These are phyloP conservation scores for Catharus ustulatus DNA, from an alignment of 2,797 vertebrate genomes.

Conservation along the genomic window DNA sequence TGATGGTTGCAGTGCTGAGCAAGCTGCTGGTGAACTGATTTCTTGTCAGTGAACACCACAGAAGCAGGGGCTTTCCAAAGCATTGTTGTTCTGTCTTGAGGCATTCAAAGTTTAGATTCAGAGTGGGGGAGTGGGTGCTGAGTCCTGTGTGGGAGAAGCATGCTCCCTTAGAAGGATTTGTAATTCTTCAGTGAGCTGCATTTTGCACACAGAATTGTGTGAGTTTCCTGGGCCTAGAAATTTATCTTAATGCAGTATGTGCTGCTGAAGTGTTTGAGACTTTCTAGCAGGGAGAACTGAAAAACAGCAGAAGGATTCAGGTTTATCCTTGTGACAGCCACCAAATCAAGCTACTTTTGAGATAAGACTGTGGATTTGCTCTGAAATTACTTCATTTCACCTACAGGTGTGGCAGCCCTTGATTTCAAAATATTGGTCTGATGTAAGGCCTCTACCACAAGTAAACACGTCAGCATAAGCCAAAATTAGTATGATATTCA, in stretches of 20 bases:
- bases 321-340: background rate
- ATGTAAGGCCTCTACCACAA: background rate
- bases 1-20: background rate
- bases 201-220: background rate
- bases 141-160: accelerated
- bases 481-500: background rate
- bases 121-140: accelerated
- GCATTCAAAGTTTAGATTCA: background rate
- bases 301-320: background rate
- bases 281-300: background rate
- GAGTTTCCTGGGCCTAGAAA: background rate
- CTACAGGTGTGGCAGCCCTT: background rate
- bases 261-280: background rate
- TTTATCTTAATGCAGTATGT: background rate
- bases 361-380: slow-evolving; percentile 20
- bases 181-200: background rate
- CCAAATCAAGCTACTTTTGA: background rate
- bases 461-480: background rate
- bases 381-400: background rate
- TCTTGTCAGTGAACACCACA: background rate
- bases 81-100: accelerated
- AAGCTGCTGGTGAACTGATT: background rate
- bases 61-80: background rate
- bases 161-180: background rate
- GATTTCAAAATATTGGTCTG: slow-evolving; percentile 9